These are phyloP conservation scores for Papilio polytes DNA, from an alignment of 1,140 invertebrate species.

Conservation along the genomic window DNA sequence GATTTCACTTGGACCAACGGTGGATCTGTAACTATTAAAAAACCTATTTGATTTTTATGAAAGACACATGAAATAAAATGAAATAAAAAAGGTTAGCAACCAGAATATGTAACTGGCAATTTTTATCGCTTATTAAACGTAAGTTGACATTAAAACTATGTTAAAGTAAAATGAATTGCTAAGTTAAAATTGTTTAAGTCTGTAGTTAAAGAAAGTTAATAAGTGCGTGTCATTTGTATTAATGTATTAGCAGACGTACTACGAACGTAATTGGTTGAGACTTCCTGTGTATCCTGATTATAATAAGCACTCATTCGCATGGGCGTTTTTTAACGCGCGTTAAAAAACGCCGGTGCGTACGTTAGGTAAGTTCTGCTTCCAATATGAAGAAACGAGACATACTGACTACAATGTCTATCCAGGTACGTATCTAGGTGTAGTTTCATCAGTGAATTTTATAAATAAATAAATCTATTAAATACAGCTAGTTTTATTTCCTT, in stretches of 20 bases:
- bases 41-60: background rate
- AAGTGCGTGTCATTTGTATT: background rate
- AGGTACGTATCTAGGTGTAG: background rate
- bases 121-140: background rate
- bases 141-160: background rate
- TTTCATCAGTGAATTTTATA: background rate
- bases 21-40: background rate
- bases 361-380: no score
- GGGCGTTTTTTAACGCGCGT: no score
- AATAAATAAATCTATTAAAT: background rate
- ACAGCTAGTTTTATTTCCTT: background rate
- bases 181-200: background rate
- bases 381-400: background rate
- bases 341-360: no score
- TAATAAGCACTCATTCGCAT: no score
- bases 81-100: background rate
- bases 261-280: background rate
- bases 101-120: background rate
- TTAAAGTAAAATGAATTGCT: background rate
- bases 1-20: background rate
- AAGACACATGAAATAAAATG: background rate
- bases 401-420: background rate
- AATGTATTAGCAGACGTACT: background rate
- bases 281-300: background rate
- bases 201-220: background rate